Percentiles rank a stretch among this genome's conserved stretches.
Evolutionary conservation across 92 coral and sea anemone genomes (phyloP).

Genomic region (Actinostola sp.): DNA sequence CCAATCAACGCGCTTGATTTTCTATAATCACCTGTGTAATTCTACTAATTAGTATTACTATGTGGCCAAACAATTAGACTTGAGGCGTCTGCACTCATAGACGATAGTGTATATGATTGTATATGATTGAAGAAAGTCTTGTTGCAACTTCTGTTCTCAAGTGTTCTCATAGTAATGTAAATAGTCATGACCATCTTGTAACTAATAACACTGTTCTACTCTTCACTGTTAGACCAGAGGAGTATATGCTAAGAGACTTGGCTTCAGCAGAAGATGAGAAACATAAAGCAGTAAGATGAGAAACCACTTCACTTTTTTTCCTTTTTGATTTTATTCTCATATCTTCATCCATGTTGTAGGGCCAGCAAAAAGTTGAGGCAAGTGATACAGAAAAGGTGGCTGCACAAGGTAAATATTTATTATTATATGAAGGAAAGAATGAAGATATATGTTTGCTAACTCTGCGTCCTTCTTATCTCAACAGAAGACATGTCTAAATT

Average conservation of each 20-base stretch:
- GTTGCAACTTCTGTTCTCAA: too few relatives aligned
- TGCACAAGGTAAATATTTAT: constrained; percentile 61
- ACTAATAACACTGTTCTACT: neutral
- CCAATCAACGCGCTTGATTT: too few relatives aligned
- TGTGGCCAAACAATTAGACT: too few relatives aligned
- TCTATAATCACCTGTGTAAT: too few relatives aligned
- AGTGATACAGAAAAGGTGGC: constrained; percentile 70
- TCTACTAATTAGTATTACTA: too few relatives aligned
- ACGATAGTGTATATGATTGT: neutral
- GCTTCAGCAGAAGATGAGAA: constrained; percentile 92
- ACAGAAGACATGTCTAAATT: constrained; percentile 68
- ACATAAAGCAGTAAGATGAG: constrained; percentile 78
- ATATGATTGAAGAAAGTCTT: too few relatives aligned
- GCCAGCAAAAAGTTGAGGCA: constrained; percentile 75
- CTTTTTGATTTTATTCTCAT: neutral
- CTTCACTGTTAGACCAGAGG: constrained; percentile 67
- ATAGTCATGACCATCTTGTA: too few relatives aligned
- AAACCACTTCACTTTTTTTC: neutral
- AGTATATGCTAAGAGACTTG: constrained; percentile 80
- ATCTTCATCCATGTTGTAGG: constrained; percentile 41
- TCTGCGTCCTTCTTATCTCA: neutral
- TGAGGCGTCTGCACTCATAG: too few relatives aligned
- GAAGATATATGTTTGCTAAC: neutral
- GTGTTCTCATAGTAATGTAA: neutral
- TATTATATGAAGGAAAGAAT: neutral